Percentiles rank a stretch among this genome's conserved stretches.
phyloP scores from a whole-genome alignment of 2,797 vertebrate genomes.

The Geotrypetes seraphini region DNA sequence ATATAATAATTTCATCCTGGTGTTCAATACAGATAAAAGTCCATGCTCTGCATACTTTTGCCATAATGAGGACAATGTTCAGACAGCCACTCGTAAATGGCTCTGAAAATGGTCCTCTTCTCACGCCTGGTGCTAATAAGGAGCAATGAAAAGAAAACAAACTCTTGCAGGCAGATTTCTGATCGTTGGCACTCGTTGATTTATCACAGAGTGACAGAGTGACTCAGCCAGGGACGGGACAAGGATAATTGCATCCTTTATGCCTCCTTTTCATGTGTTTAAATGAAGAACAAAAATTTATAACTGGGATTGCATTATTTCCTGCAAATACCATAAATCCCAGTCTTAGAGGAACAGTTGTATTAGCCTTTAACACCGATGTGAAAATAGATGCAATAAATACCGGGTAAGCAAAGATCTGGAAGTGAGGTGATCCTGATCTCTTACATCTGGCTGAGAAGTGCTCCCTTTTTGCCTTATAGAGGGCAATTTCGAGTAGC shows the following conservation, averaged over 20 bases:
- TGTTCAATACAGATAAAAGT: too few species aligned
- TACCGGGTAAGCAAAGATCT: not conserved
- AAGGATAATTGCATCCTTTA: constrained; percentile 5
- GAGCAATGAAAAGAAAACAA: too few species aligned
- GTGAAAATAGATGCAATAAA: not conserved
- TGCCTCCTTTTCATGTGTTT: not conserved
- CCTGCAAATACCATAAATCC: constrained; percentile 1
- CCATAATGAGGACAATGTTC: too few species aligned
- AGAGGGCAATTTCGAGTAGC: too few species aligned
- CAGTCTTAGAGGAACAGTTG: accelerated
- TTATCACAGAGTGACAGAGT: not conserved
- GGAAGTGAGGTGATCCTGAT: not conserved
- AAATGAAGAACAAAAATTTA: constrained; percentile 10
- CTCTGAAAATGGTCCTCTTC: too few species aligned
- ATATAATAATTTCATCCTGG: too few species aligned
- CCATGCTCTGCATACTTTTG: too few species aligned
- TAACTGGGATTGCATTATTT: not conserved
- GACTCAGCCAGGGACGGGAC: not conserved
- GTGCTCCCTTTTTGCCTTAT: too few species aligned
- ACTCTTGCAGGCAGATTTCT: not conserved
- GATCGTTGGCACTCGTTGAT: not conserved
- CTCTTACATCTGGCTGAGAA: too few species aligned
- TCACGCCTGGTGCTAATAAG: too few species aligned
- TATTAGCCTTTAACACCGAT: not conserved
- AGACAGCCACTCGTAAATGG: too few species aligned